Evolutionary conservation across 2,113 vertebrate genomes (phyloP).

Genomic region (Bubo bubo): DNA sequence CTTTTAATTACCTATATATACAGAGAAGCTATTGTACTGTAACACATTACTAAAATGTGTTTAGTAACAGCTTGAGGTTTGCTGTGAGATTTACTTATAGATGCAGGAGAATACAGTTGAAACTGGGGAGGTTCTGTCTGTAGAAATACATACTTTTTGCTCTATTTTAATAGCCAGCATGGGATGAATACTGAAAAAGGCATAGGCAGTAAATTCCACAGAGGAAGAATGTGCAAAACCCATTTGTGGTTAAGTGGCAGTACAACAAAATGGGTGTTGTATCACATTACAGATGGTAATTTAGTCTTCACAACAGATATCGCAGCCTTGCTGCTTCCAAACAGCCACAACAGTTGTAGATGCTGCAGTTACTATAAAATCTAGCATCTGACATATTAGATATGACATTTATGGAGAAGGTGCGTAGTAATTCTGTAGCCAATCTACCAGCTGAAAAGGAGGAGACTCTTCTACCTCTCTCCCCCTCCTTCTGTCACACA

Average conservation of each 20-base stretch:
- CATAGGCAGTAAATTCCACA: background rate
- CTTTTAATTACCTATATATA: background rate
- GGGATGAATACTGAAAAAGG: background rate
- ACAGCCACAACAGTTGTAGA: background rate
- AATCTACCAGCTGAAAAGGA: background rate
- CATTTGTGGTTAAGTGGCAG: background rate
- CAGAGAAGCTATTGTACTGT: background rate
- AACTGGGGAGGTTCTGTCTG: background rate
- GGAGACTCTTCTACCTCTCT: background rate
- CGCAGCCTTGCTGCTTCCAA: background rate
- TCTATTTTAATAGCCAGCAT: background rate
- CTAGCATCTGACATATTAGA: background rate
- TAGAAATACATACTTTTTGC: background rate
- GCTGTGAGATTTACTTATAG: background rate
- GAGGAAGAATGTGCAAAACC: background rate
- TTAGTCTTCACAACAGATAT: background rate
- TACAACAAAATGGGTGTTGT: background rate
- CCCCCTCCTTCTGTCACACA: background rate
- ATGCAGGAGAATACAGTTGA: background rate
- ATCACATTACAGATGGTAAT: background rate
- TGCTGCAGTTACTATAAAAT: background rate
- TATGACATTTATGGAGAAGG: background rate
- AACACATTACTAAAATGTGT: background rate
- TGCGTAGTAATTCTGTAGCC: fast-evolving
- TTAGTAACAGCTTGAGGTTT: background rate